Evolutionary conservation across 1,140 invertebrate genomes (phyloP).

Genomic region (Drosophila trapezifrons): DNA sequence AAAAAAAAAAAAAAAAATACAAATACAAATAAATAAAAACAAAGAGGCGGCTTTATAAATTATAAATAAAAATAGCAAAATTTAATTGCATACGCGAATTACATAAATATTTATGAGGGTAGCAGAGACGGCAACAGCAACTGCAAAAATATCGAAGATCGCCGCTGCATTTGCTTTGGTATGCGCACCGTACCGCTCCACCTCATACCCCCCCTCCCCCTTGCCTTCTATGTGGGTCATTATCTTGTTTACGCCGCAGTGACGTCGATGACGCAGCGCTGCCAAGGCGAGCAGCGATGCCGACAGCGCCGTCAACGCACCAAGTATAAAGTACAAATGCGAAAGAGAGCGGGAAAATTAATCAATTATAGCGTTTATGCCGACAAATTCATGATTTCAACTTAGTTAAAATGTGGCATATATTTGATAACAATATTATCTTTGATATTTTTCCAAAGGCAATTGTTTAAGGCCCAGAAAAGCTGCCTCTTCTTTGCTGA

Average conservation of each 20-base stretch:
- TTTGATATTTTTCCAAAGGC: too few species aligned
- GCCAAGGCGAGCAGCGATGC: conserved; percentile 25
- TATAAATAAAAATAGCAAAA: conserved; percentile 33
- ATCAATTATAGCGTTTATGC: conserved; percentile 15
- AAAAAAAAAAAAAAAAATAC: neutral
- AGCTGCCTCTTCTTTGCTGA: too few species aligned
- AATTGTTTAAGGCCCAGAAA: too few species aligned
- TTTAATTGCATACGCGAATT: conserved; percentile 23
- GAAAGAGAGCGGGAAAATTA: neutral
- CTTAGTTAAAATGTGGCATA: neutral
- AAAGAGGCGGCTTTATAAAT: conserved; percentile 24
- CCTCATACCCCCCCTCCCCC: neutral
- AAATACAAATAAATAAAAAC: conserved; percentile 10
- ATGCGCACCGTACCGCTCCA: conserved; percentile 37
- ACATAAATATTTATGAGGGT: conserved; percentile 42
- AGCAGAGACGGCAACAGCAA: conserved; percentile 6
- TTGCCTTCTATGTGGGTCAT: conserved; percentile 64
- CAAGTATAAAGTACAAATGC: neutral
- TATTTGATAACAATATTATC: too few species aligned
- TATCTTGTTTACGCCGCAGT: conserved; percentile 72
- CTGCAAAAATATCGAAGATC: conserved; percentile 41
- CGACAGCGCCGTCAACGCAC: conserved; percentile 13
- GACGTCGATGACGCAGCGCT: conserved; percentile 46
- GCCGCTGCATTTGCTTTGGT: conserved; percentile 55
- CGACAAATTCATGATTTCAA: neutral